These are phyloP conservation scores for Varanus komodoensis DNA, from an alignment of 2,113 vertebrate species.

Conservation along the genomic window DNA sequence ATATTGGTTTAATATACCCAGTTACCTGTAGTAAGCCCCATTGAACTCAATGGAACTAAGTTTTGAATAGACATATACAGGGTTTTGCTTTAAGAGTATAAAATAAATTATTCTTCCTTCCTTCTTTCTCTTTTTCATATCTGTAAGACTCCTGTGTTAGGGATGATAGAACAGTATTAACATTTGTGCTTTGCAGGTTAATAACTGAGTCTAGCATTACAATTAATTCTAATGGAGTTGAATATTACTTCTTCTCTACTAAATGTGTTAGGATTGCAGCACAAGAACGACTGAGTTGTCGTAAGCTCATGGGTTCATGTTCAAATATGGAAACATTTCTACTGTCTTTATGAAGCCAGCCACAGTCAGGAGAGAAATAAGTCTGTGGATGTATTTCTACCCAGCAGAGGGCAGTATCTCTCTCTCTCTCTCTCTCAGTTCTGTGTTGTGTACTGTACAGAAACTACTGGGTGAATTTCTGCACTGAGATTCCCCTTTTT, in stretches of 20 bases:
- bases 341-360: neutral
- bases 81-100: neutral
- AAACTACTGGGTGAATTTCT: too few relatives aligned
- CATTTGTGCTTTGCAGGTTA: neutral
- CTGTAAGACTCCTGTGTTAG: neutral
- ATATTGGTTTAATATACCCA: neutral
- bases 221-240: neutral
- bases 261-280: neutral
- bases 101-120: neutral
- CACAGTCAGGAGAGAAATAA: neutral
- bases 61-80: neutral
- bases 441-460: neutral
- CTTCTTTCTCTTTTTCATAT: neutral
- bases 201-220: neutral
- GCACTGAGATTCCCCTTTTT: slow-evolving; percentile 1
- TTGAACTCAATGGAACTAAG: neutral
- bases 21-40: neutral
- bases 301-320: neutral
- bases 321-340: neutral
- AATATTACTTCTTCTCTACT: neutral
- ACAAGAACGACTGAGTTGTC: neutral
- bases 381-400: neutral
- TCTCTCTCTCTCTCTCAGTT: neutral
- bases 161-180: neutral
- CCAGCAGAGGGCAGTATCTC: slow-evolving; percentile 14